phyloP scores from a whole-genome alignment of 2,113 vertebrate genomes.

The Pseudonaja textilis region DNA sequence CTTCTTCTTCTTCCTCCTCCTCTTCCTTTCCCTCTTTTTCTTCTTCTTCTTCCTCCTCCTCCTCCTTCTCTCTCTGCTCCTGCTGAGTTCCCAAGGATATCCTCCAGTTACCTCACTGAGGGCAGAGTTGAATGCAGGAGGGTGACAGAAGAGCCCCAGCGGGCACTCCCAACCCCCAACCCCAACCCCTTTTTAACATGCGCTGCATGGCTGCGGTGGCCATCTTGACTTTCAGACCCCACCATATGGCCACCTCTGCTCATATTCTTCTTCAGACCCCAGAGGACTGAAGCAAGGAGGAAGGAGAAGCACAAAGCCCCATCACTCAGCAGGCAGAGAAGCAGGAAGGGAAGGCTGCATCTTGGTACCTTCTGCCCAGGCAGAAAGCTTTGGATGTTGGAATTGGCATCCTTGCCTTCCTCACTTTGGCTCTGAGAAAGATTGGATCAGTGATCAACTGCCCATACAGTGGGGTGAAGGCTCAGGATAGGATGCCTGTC shows the following conservation, averaged over 20 bases:
- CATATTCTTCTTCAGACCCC: neutral
- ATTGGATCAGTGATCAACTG: neutral
- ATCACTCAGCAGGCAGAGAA: neutral
- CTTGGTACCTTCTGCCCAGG: neutral
- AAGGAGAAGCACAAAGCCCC: neutral
- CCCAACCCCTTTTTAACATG: neutral
- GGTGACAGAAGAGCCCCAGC: neutral
- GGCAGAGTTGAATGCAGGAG: neutral
- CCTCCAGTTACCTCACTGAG: neutral
- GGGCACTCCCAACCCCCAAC: neutral
- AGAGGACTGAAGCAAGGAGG: neutral
- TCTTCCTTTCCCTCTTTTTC: too few species aligned
- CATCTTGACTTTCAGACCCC: neutral
- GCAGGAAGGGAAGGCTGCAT: neutral
- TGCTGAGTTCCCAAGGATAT: neutral
- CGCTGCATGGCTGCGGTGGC: too few species aligned
- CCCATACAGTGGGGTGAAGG: fast-evolving
- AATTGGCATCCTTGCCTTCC: neutral
- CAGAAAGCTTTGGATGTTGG: neutral
- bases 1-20: too few species aligned
- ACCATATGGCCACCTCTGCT: neutral
- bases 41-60: fast-evolving
- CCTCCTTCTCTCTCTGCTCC: neutral
- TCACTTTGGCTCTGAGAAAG: neutral
- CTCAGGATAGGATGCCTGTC: neutral